Percentiles rank a stretch among this genome's conserved stretches.
Conservation (phyloP, 1,140 invertebrate genomes). For the Drosophila miranda region DNA sequence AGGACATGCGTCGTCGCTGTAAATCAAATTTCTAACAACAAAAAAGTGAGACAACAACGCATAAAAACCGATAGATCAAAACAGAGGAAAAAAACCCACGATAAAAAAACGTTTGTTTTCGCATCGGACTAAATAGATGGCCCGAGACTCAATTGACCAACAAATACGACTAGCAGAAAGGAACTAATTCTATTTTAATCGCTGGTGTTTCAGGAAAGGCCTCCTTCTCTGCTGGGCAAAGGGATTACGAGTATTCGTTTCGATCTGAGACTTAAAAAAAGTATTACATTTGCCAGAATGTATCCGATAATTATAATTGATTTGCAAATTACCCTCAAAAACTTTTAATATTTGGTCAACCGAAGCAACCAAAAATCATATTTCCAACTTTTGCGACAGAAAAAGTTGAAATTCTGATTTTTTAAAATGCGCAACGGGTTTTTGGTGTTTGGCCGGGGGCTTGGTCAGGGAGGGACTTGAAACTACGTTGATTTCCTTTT, state of each 20-base stretch:
- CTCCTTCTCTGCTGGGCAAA: too few species aligned
- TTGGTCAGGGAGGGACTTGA: constrained; percentile 19
- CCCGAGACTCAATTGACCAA: too few species aligned
- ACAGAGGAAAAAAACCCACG: neutral
- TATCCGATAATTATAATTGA: constrained; percentile 50
- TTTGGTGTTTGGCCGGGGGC: too few species aligned
- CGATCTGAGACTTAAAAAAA: too few species aligned
- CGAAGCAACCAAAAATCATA: constrained; percentile 36
- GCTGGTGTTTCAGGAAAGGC: too few species aligned
- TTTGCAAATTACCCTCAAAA: constrained; percentile 38
- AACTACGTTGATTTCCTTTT: neutral
- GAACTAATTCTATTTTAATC: too few species aligned
- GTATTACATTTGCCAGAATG: too few species aligned
- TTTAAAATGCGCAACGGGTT: constrained; percentile 17
- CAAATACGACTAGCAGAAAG: too few species aligned
- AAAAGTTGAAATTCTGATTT: constrained; percentile 39
- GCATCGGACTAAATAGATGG: neutral
- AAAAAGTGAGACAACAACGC: constrained; percentile 2
- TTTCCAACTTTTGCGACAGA: constrained; percentile 28
- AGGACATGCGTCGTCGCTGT: constrained; percentile 44
- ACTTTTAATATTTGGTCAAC: constrained; percentile 38
- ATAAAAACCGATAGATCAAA: neutral
- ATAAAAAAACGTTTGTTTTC: constrained; percentile 14
- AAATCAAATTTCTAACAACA: constrained; percentile 57
- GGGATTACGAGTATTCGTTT: too few species aligned